Base-by-base conservation (phyloP, 1,140 invertebrate species). In the Drosophila lacertosa region DNA sequence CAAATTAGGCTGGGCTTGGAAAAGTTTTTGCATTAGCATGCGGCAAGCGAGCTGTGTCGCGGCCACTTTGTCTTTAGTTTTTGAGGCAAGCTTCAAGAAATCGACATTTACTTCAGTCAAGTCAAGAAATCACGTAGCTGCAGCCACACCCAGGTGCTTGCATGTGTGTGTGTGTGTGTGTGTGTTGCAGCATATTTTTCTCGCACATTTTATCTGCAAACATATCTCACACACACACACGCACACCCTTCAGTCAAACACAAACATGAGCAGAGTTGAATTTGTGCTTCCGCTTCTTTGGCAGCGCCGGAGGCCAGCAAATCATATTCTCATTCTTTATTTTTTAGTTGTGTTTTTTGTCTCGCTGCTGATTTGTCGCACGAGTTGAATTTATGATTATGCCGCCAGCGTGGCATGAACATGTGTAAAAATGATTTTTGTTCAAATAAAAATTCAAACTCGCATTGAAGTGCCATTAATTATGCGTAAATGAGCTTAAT, bases 401-500 rank as follows among this genome's bases (percentile, higher is more conserved):
- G 77, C 68, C 65, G 76, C 76, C 70, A 64, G 24, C 67, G 57
- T 22, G 24, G 60, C 63, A 73, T 55, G 63, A 65, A 53, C 53
- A 32, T 67, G 63, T 60, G 58, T 65, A 68, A 53, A 74, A 69
- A 71, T 68, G 18, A 24, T 71, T 74, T 70, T 32, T 29, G 26
- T 29, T 32, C 45, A 71, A 53, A 76, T 42, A 64, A 47, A 42
- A 72, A 47, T 55, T 69, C 59, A 69, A 63, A 64, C 42, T 45
- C 73, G 67, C 64, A 64, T 73, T 81, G 73, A 81, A 84, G 81
- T 70, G 74, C 65, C 69, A 84, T 84, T 84, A 84, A 81, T 81
- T 84, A 84, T 84, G 81, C 81, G 81, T 84, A 84, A 84, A 84
- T 84, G 81, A 81, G 81, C 82, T 88, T 84, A 81, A 84, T 84